Percentiles rank a stretch among this genome's conserved stretches.
Conservation (phyloP, 2,888 invertebrate species). For the Drosophila multiciliata region DNA sequence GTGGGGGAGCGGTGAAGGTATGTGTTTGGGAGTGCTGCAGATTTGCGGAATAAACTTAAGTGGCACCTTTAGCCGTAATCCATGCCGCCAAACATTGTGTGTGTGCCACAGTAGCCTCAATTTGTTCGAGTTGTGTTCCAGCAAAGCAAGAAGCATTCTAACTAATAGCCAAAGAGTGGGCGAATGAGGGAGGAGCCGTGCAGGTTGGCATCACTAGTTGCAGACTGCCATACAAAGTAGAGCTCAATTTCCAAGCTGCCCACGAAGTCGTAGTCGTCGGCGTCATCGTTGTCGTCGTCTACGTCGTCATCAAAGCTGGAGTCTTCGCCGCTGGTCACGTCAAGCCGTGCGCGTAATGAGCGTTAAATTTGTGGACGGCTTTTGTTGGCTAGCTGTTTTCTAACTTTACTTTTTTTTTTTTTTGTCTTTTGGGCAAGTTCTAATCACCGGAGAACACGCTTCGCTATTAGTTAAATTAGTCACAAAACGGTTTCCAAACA, state of each 20-base stretch:
- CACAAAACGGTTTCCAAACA: constrained; percentile 75
- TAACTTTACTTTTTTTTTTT: not conserved
- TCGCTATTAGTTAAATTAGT: constrained; percentile 76
- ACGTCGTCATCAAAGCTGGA: constrained; percentile 18
- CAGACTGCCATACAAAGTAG: constrained; percentile 51
- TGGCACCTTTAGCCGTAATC: constrained; percentile 24
- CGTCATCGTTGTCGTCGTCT: constrained; percentile 24
- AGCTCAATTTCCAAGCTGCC: constrained; percentile 77
- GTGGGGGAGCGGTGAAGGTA: not conserved
- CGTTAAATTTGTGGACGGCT: constrained; percentile 75
- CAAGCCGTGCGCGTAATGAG: constrained; percentile 78
- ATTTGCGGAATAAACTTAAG: constrained; percentile 12
- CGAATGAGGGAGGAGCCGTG: constrained; percentile 1
- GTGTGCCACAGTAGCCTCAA: constrained; percentile 50
- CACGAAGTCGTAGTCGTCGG: constrained; percentile 51
- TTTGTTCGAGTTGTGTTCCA: constrained; percentile 26
- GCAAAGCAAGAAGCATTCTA: constrained; percentile 63
- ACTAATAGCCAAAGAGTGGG: constrained; percentile 58
- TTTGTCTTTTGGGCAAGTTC: constrained; percentile 72
- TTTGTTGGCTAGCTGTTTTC: constrained; percentile 45
- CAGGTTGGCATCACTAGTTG: not conserved
- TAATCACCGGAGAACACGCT: constrained; percentile 72
- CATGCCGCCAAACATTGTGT: constrained; percentile 29
- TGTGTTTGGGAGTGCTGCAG: constrained; percentile 9
- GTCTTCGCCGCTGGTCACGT: constrained; percentile 68